Conservation (phyloP, 1,140 invertebrate species). For the Nephila pilipes region DNA sequence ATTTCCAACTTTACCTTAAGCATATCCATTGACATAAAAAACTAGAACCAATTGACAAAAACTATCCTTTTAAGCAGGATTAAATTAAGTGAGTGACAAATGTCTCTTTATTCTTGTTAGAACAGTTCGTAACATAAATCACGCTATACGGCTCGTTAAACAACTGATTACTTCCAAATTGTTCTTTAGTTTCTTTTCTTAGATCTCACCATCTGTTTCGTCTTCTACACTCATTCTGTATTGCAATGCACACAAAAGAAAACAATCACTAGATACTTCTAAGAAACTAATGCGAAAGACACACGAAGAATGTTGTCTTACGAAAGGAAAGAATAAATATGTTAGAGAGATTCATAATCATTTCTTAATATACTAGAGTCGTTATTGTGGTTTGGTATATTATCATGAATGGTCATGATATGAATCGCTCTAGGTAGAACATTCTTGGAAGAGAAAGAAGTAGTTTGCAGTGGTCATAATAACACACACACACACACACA, state of each 20-base stretch:
- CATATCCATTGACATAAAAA: not conserved
- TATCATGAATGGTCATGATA: too few relatives aligned
- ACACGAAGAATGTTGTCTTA: too few relatives aligned
- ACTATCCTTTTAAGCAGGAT: not conserved
- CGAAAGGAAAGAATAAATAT: too few relatives aligned
- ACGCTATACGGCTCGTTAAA: not conserved
- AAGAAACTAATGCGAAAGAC: not conserved
- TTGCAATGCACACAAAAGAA: not conserved
- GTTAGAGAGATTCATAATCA: too few relatives aligned
- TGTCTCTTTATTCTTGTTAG: not conserved
- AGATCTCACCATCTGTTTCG: not conserved
- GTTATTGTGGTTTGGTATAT: too few relatives aligned
- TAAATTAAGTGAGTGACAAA: conserved; percentile 3
- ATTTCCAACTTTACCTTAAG: too few relatives aligned
- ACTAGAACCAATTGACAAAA: not conserved
- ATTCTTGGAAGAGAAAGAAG: too few relatives aligned
- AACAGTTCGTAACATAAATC: not conserved
- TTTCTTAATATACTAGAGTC: too few relatives aligned
- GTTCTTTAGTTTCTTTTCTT: not conserved
- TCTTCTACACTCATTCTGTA: not conserved
- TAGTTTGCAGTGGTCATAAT: too few relatives aligned
- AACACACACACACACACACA: too few relatives aligned
- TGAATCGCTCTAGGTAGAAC: too few relatives aligned
- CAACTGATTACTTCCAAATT: not conserved
- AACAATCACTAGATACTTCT: not conserved